Percentiles rank a stretch among this genome's conserved stretches.
phyloP scores from a whole-genome alignment of 2,888 invertebrate genomes.

The Isotomurus palustris region DNA sequence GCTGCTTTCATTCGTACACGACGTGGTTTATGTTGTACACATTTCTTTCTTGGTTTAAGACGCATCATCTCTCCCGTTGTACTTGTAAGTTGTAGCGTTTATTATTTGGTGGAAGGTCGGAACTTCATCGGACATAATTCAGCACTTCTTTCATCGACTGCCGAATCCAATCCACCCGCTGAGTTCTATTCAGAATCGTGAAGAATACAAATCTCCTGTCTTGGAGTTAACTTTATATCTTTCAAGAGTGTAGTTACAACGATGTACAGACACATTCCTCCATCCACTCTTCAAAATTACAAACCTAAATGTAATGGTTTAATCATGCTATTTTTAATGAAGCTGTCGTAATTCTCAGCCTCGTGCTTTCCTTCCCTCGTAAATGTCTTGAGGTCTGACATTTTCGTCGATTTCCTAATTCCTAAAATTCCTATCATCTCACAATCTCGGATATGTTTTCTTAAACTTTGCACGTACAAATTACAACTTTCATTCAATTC shows the following conservation, averaged over 20 bases:
- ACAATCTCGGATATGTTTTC: no score
- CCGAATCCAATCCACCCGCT: constrained; percentile 3
- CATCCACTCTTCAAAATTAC: no score
- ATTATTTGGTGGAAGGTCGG: no score
- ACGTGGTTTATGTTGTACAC: no score
- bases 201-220: not conserved
- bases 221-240: not conserved
- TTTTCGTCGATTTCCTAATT: not conserved
- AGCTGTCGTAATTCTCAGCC: not conserved
- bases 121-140: constrained; percentile 1
- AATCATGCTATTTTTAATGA: not conserved
- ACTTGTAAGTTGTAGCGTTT: no score
- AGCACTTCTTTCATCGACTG: constrained; percentile 7
- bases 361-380: not conserved
- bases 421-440: not conserved
- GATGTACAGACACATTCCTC: not conserved
- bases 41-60: no score
- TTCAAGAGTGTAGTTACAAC: not conserved
- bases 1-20: no score
- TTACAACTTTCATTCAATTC: no score
- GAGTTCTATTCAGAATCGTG: constrained; percentile 4
- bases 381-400: not conserved
- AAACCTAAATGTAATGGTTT: no score
- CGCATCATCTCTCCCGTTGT: no score
- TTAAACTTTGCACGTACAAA: no score